These are phyloP conservation scores for Agapostemon virescens DNA, from an alignment of 2,888 invertebrate genomes.

Conservation along the genomic window DNA sequence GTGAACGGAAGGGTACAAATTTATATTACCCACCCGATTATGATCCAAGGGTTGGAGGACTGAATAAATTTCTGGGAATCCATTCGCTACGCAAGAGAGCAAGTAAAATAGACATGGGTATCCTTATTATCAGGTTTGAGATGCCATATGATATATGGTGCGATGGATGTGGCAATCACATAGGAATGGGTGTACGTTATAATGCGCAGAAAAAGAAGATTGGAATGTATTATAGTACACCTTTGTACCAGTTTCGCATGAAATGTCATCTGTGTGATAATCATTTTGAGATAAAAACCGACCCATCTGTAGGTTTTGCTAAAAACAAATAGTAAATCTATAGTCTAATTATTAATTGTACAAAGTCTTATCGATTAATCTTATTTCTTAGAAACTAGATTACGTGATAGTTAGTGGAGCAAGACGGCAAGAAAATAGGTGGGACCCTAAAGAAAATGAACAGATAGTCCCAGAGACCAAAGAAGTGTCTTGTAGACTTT, in stretches of 20 bases:
- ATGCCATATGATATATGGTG: conserved; percentile 99
- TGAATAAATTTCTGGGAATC: conserved; percentile 96
- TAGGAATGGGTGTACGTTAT: conserved; percentile 99
- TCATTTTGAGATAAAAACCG: conserved; percentile 98
- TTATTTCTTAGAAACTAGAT: conserved; percentile 91
- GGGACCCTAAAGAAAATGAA: conserved; percentile 98
- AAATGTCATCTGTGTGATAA: conserved; percentile 99
- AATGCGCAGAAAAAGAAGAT: conserved; percentile 96
- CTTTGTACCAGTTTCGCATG: conserved; percentile 99
- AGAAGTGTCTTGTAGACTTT: conserved; percentile 92
- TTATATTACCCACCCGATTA: conserved; percentile 99
- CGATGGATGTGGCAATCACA: conserved; percentile 97
- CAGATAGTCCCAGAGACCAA: conserved; percentile 96
- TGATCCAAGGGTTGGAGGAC: conserved; percentile 95
- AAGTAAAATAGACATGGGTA: conserved; percentile 96
- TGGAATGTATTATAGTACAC: conserved; percentile 99
- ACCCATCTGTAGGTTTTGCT: conserved; percentile 89
- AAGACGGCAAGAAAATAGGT: conserved; percentile 96
- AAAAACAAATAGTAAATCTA: not conserved
- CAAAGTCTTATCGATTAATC: conserved; percentile 20
- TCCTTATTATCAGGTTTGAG: conserved; percentile 97
- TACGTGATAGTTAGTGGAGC: conserved; percentile 98
- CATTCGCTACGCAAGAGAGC: conserved; percentile 98
- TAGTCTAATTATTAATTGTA: not conserved
- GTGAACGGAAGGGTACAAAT: conserved; percentile 98